Conservation (phyloP, 2,888 invertebrate genomes). For the Liodrosophila aerea region DNA sequence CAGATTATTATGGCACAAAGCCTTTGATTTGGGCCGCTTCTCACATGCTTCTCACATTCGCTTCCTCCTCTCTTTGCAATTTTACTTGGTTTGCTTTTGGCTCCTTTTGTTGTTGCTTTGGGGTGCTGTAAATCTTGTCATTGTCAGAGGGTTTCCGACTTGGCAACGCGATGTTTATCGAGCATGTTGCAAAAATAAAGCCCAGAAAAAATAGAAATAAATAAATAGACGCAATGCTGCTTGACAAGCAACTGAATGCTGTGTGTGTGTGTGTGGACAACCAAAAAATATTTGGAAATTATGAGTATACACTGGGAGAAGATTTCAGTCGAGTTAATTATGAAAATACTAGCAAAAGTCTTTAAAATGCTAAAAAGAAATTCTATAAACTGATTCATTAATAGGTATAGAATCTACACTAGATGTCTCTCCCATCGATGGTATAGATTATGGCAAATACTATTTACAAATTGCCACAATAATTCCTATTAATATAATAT, state of each 20-base stretch:
- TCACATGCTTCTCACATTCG: constrained; percentile 11
- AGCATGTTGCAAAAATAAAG: constrained; percentile 42
- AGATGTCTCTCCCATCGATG: too few species aligned
- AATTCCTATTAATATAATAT: too few species aligned
- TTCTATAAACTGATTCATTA: too few species aligned
- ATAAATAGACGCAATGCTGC: constrained; percentile 34
- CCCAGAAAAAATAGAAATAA: constrained; percentile 20
- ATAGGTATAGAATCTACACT: too few species aligned
- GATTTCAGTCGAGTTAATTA: too few species aligned
- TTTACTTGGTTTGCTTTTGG: constrained; percentile 6
- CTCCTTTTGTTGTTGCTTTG: constrained; percentile 29
- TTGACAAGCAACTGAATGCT: constrained; percentile 25
- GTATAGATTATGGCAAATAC: too few species aligned
- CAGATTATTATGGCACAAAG: constrained; percentile 71
- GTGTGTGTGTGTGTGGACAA: constrained; percentile 4
- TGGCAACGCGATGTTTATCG: constrained; percentile 56
- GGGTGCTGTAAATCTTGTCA: constrained; percentile 68
- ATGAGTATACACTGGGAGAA: constrained; percentile 14
- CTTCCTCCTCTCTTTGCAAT: neutral
- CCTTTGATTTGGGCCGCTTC: constrained; percentile 64
- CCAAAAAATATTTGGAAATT: constrained; percentile 31
- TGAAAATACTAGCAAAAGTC: constrained; percentile 8
- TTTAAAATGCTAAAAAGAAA: too few species aligned
- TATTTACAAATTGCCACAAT: too few species aligned
- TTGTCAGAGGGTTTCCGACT: constrained; percentile 45